These are phyloP conservation scores for Drosophila leonis DNA, from an alignment of 2,888 invertebrate genomes.

Conservation along the genomic window DNA sequence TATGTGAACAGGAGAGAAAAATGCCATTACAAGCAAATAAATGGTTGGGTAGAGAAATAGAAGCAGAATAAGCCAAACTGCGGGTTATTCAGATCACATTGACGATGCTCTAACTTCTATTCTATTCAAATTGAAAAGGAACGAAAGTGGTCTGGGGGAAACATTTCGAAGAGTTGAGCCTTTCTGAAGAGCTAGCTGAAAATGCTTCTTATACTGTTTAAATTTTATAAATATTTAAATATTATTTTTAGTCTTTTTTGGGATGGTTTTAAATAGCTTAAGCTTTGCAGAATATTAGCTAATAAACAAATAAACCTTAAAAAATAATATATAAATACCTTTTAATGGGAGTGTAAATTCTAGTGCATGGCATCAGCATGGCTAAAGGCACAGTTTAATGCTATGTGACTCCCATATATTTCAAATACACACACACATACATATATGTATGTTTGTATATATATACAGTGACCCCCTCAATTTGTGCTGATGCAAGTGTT, in stretches of 20 bases:
- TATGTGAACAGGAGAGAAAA: slow-evolving; percentile 39
- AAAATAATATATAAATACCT: background rate
- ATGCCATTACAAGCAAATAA: slow-evolving; percentile 49
- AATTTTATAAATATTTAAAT: background rate
- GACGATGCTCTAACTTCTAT: background rate
- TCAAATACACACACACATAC: background rate
- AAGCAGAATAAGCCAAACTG: background rate
- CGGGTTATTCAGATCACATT: slow-evolving; percentile 3
- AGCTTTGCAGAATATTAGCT: background rate
- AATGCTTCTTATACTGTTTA: background rate
- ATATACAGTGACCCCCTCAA: background rate
- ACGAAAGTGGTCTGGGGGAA: background rate
- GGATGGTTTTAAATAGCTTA: background rate
- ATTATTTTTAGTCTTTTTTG: too few relatives aligned
- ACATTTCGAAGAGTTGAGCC: background rate
- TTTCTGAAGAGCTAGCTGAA: background rate
- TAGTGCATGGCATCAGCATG: background rate
- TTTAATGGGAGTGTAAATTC: background rate
- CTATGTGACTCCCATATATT: slow-evolving; percentile 9
- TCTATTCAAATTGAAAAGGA: background rate
- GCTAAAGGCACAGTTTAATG: background rate
- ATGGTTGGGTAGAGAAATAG: slow-evolving; percentile 16
- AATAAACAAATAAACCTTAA: background rate
- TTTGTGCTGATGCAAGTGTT: slow-evolving; percentile 50
- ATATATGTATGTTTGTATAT: background rate